These are phyloP conservation scores for Tetramorium simillimum DNA, from an alignment of 1,140 invertebrate species.

Conservation along the genomic window DNA sequence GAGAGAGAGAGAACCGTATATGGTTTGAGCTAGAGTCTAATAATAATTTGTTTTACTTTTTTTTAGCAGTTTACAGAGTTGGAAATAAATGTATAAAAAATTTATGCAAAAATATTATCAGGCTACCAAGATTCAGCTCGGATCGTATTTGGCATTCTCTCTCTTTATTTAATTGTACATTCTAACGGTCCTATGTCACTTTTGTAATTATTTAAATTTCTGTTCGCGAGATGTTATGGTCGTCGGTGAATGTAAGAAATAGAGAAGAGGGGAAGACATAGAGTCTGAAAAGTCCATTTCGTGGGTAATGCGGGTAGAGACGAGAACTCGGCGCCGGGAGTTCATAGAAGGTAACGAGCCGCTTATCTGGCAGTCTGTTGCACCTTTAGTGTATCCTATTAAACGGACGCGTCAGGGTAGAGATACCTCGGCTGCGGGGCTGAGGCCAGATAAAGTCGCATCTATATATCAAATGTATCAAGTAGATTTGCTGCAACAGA, in stretches of 20 bases:
- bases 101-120: too few species aligned
- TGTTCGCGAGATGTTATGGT: background rate
- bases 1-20: too few species aligned
- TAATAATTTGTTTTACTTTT: too few species aligned
- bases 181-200: too few species aligned
- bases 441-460: constrained; percentile 14
- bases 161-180: too few species aligned
- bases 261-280: too few species aligned
- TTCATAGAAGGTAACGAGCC: background rate
- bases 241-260: background rate
- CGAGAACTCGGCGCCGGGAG: background rate
- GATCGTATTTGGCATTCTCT: too few species aligned
- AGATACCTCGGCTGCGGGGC: background rate
- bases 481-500: background rate
- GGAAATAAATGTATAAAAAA: too few species aligned
- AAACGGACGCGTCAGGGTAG: background rate
- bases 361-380: constrained; percentile 24
- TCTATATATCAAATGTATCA: constrained; percentile 32
- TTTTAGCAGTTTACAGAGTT: too few species aligned
- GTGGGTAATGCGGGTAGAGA: background rate
- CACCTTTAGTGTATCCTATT: constrained; percentile 1
- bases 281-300: constrained; percentile 7
- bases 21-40: too few species aligned
- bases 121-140: too few species aligned
- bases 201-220: background rate